phyloP scores from a whole-genome alignment of 2,797 vertebrate species.

The Diplodus puntazzo region DNA sequence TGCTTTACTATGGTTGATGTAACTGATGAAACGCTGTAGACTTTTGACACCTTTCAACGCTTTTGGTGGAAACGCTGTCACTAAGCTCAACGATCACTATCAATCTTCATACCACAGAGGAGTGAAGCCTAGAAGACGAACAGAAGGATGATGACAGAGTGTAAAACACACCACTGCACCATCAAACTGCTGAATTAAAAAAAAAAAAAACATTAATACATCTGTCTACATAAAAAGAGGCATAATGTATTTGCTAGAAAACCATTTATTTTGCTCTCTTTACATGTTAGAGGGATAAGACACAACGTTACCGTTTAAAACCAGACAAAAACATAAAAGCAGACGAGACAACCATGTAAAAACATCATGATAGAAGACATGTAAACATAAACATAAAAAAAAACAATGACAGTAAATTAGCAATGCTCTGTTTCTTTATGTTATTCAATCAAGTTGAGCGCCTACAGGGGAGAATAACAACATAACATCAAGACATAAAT shows the following conservation, averaged over 20 bases:
- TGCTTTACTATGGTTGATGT: too few species aligned
- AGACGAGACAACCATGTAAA: slow-evolving; percentile 44
- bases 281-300: slow-evolving; percentile 54
- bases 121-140: slow-evolving; percentile 59
- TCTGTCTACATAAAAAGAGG: slow-evolving; percentile 11
- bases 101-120: slow-evolving; percentile 35
- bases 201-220: slow-evolving; percentile 2
- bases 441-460: slow-evolving; percentile 44
- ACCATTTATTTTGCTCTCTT: slow-evolving; percentile 75
- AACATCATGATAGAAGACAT: slow-evolving; percentile 28
- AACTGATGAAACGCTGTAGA: not conserved
- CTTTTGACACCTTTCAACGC: slow-evolving; percentile 16
- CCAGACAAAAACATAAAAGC: slow-evolving; percentile 37
- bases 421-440: slow-evolving; percentile 45
- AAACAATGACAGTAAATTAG: slow-evolving; percentile 57
- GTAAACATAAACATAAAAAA: slow-evolving; percentile 61
- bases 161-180: slow-evolving; percentile 55
- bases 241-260: slow-evolving; percentile 33
- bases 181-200: slow-evolving; percentile 55
- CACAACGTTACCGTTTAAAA: slow-evolving; percentile 29
- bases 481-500: slow-evolving; percentile 66
- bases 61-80: slow-evolving; percentile 28
- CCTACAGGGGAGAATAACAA: slow-evolving; percentile 56
- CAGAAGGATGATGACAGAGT: slow-evolving; percentile 61
- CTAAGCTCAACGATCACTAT: slow-evolving; percentile 34